Evolutionary conservation across 1,140 invertebrate species (phyloP), one percentile per base, ranked within the genome.

Genomic region (Drosophila kikkawai): DNA sequence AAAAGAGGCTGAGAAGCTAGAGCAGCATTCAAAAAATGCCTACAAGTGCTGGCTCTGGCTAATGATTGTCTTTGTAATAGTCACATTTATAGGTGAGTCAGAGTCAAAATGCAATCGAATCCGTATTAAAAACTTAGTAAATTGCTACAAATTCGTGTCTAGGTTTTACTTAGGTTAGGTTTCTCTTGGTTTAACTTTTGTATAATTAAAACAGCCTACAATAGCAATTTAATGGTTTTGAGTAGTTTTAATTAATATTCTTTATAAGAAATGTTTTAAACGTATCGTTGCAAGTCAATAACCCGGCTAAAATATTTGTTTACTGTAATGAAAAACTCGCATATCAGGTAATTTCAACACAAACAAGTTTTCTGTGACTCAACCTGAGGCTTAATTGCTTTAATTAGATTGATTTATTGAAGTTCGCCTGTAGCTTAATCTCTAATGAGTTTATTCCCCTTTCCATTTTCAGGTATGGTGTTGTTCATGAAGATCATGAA

Each of bases 31-130:
- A 22, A 95, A 95, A 75, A 96, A 96, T 69, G 96, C 96, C 1
- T 98, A 97, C 95, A 97, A 97, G 91, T 99, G 98, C 93, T 98
- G 97, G 97, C 95, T 97, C 86, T 99, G 98, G 94, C 98, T 97
- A 96, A 95, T 99, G 65, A 93, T 99, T 50, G 94, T 95, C 17
- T 93, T 97, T 69, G 97, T 99, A 29, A 94, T 97, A 80, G 93
- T 96, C 53, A 96, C 97, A 70, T 99, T 99, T 94, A 96, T 99
- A 64, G 96, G 96, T 97, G 93, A 95, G 96, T 94, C 41, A 71
- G 93, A 95, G 96, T 94, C 36, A 71, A 2, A n/a, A 56, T 39
- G 8, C 9, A 39, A 4, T n/a, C 36, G 7, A 56, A 37, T n/a
- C 4, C 0, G 2, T 15, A 15, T 4, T 15, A 13, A 13, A 13